Evolutionary conservation across 2,888 invertebrate species (phyloP).

Genomic region (Catocala sponsa): DNA sequence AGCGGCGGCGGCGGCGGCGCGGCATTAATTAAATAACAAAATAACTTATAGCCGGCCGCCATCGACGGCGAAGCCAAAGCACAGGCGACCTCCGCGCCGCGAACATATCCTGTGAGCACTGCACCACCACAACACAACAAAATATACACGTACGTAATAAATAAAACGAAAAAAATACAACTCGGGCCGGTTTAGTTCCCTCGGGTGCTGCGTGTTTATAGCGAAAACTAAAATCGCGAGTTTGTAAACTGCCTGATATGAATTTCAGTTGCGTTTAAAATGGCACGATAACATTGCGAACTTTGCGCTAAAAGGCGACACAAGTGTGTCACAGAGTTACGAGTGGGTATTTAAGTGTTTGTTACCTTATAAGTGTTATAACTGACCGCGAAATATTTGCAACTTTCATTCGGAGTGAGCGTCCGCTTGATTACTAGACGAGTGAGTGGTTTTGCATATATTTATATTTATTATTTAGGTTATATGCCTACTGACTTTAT

Average conservation of each 20-base stretch:
- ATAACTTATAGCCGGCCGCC: conserved; percentile 70
- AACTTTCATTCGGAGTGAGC: conserved; percentile 37
- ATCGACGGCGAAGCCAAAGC: conserved; percentile 61
- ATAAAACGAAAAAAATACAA: conserved; percentile 69
- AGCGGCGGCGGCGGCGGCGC: too few relatives aligned
- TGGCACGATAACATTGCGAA: conserved; percentile 10
- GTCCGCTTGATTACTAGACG: conserved; percentile 33
- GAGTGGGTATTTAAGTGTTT: conserved; percentile 5
- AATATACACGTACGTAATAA: conserved; percentile 60
- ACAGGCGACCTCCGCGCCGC: conserved; percentile 65
- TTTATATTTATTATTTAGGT: conserved; percentile 15
- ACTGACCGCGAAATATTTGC: conserved; percentile 33
- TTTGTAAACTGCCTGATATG: conserved; percentile 41
- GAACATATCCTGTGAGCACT: conserved; percentile 62
- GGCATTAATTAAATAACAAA: conserved; percentile 68
- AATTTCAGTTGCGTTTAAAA: conserved; percentile 51
- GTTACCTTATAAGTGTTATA: conserved; percentile 4
- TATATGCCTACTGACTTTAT: conserved; percentile 27
- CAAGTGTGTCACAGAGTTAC: conserved; percentile 22
- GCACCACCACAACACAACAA: conserved; percentile 52
- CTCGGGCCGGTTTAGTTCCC: conserved; percentile 71
- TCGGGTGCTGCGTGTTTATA: conserved; percentile 59
- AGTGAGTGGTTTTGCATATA: conserved; percentile 45
- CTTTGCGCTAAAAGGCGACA: conserved; percentile 10
- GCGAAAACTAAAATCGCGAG: conserved; percentile 58